These are phyloP conservation scores for Premnoplex brunnescens DNA, from an alignment of 2,797 vertebrate genomes.

Conservation along the genomic window DNA sequence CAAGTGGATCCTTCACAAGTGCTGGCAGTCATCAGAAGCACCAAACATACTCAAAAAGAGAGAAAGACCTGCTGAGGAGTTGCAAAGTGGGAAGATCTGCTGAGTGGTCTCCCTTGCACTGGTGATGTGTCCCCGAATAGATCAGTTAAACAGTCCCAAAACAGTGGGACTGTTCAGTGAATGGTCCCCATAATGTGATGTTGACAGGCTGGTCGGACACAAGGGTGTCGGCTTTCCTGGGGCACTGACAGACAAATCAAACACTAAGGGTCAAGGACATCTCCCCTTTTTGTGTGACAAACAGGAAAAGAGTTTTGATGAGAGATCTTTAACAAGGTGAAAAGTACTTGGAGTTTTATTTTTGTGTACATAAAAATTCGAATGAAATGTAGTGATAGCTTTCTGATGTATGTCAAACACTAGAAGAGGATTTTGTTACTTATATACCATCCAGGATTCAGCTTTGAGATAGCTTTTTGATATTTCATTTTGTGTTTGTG, in stretches of 20 bases:
- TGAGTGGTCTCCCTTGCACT: not conserved
- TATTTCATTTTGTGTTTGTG: not conserved
- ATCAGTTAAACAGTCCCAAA: no score
- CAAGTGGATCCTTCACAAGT: accelerated
- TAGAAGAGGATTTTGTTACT: not conserved
- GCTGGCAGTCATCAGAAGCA: not conserved
- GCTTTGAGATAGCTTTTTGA: not conserved
- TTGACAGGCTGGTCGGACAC: not conserved
- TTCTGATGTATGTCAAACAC: not conserved
- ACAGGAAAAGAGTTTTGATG: not conserved
- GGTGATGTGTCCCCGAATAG: not conserved
- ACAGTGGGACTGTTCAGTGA: not conserved
- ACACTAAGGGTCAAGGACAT: not conserved
- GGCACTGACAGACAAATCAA: not conserved
- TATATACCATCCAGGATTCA: not conserved
- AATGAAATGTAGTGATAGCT: not conserved
- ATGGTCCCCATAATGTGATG: no score
- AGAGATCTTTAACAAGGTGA: not conserved
- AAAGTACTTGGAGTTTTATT: not conserved
- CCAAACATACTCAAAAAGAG: not conserved
- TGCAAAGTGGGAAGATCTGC: not conserved
- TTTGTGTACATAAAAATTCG: not conserved
- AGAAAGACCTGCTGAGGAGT: not conserved
- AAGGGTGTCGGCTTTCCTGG: not conserved
- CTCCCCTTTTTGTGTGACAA: not conserved